Conservation (phyloP, 2,888 invertebrate species). For the Tenthredo scrophulariae region DNA sequence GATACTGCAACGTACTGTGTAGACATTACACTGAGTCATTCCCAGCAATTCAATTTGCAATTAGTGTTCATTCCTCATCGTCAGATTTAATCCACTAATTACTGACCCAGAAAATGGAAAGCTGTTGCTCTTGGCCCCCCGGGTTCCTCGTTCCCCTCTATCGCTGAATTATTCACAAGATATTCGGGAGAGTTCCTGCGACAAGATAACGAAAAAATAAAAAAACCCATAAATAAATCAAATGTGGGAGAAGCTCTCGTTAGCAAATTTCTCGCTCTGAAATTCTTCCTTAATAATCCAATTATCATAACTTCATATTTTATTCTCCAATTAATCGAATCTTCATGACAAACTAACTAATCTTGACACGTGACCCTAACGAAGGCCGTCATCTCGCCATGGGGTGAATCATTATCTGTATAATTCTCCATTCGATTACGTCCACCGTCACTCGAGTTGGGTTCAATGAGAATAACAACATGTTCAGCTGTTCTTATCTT, state of each 20-base stretch:
- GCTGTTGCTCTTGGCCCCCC: not conserved
- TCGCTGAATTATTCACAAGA: not conserved
- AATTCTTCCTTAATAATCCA: not conserved
- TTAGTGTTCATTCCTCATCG: conserved; percentile 66
- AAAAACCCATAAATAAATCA: not conserved
- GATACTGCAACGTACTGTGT: not conserved
- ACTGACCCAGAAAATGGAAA: conserved; percentile 56
- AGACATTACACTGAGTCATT: conserved; percentile 51
- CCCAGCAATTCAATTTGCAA: conserved; percentile 67
- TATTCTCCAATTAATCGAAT: not conserved
- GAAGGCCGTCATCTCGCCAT: not conserved
- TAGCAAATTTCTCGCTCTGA: not conserved
- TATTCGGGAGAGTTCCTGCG: not conserved
- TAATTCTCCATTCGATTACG: not conserved
- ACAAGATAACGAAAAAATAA: not conserved
- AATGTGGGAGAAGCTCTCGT: not conserved
- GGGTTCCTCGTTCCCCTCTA: not conserved
- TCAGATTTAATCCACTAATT: conserved; percentile 67
- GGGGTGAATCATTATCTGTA: conserved; percentile 17
- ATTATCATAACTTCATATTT: not conserved
- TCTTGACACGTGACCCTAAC: not conserved
- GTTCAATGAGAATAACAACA: conserved; percentile 20
- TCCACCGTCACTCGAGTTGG: not conserved
- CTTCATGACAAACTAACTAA: not conserved
- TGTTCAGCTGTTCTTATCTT: not conserved